phyloP scores from a whole-genome alignment of 2,888 invertebrate species.

The Dynastes grantii region DNA sequence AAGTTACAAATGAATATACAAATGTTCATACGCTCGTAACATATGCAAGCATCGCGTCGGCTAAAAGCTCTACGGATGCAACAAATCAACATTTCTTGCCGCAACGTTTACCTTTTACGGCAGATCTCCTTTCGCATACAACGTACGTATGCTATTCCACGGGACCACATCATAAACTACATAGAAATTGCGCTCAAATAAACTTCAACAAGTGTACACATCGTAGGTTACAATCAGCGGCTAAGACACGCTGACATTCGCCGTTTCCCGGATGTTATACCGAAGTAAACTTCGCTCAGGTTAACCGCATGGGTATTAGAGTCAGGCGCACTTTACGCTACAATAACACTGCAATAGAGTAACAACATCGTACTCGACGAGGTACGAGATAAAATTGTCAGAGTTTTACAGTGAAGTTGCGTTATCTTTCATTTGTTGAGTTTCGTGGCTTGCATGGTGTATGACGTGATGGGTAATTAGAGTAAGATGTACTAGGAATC shows the following conservation, averaged over 20 bases:
- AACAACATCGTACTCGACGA: background rate
- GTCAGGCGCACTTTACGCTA: background rate
- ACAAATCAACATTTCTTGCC: no score
- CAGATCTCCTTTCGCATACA: background rate
- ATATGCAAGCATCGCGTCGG: no score
- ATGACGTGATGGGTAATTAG: background rate
- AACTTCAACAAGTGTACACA: background rate
- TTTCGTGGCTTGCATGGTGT: background rate
- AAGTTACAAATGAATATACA: no score
- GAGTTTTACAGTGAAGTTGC: background rate
- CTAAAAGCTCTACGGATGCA: no score
- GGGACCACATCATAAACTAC: background rate
- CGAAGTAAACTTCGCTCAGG: background rate
- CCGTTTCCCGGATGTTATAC: background rate
- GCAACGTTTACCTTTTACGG: no score
- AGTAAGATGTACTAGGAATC: background rate
- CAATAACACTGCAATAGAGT: background rate
- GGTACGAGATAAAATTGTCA: background rate
- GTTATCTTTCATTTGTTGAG: background rate
- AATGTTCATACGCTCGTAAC: no score
- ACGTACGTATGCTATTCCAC: background rate
- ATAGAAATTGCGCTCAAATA: background rate
- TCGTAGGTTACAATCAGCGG: background rate
- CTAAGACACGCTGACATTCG: background rate
- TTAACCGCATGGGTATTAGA: background rate